Percentiles rank a stretch among this genome's conserved stretches.
Conservation (phyloP, 1,140 invertebrate species). For the Trichogramma pretiosum region DNA sequence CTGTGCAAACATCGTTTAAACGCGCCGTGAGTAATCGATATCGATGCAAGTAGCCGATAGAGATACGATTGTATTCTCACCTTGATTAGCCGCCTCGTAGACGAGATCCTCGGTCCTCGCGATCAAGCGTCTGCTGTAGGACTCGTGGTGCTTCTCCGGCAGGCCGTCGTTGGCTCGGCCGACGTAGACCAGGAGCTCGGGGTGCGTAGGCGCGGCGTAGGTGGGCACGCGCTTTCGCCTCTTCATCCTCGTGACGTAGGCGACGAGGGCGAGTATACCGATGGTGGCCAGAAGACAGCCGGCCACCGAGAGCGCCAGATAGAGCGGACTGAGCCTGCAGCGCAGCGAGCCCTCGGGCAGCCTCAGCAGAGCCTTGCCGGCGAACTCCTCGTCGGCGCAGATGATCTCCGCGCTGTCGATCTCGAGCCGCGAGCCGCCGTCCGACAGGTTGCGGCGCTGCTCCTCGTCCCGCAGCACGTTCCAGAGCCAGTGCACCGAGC, state of each 20-base stretch:
- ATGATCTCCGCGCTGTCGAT: slow-evolving; percentile 37
- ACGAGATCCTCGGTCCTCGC: slow-evolving; percentile 32
- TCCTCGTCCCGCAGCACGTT: slow-evolving; percentile 51
- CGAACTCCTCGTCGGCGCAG: slow-evolving; percentile 38
- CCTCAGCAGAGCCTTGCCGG: slow-evolving; percentile 30
- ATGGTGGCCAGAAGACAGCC: slow-evolving; percentile 35
- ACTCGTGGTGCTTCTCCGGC: slow-evolving; percentile 32
- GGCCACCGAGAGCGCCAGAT: slow-evolving; percentile 30
- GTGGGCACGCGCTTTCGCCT: slow-evolving; percentile 32
- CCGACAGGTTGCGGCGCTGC: slow-evolving; percentile 27
- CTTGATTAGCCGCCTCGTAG: slow-evolving; percentile 29
- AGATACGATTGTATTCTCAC: background rate
- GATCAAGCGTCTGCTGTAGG: slow-evolving; percentile 34
- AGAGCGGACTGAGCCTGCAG: slow-evolving; percentile 35
- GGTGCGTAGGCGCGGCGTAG: slow-evolving; percentile 35
- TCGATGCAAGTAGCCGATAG: background rate
- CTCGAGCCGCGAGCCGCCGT: slow-evolving; percentile 31
- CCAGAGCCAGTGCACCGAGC: slow-evolving; percentile 79
- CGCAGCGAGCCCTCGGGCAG: slow-evolving; percentile 35
- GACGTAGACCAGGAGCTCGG: slow-evolving; percentile 41
- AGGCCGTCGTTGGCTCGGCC: slow-evolving; percentile 31
- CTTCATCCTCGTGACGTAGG: slow-evolving; percentile 30
- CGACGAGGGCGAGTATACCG: slow-evolving; percentile 32
- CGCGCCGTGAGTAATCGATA: no score
- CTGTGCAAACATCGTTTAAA: no score